These are phyloP conservation scores for Drosophila ohnishii DNA, from an alignment of 1,140 invertebrate species.

Conservation along the genomic window DNA sequence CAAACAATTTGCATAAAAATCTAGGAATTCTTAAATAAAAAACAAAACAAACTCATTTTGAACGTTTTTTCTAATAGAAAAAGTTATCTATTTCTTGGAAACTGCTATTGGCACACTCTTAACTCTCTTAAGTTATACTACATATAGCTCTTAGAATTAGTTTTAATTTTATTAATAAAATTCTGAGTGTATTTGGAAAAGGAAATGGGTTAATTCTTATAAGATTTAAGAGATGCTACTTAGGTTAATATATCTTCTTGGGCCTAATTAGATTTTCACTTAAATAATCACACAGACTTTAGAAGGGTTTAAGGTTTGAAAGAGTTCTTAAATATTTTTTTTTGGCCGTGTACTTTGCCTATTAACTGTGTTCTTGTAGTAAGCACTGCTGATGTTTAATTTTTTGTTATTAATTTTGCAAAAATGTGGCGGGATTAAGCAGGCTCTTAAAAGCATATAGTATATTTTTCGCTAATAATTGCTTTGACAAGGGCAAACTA, in stretches of 20 bases:
- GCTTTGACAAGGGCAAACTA: not conserved
- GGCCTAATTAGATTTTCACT: not conserved
- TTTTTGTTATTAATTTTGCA: not conserved
- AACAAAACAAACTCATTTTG: not conserved
- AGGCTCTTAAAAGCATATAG: not conserved
- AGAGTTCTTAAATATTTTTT: not conserved
- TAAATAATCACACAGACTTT: not conserved
- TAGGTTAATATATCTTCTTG: slow-evolving; percentile 2
- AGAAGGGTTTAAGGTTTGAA: not conserved
- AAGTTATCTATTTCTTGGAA: not conserved
- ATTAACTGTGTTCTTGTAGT: not conserved
- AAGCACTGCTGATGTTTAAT: not conserved
- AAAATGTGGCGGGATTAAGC: not conserved
- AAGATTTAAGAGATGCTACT: not conserved
- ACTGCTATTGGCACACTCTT: rapidly evolving
- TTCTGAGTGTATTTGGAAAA: not conserved
- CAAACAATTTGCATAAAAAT: not conserved
- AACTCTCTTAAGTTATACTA: not conserved
- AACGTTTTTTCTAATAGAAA: not conserved
- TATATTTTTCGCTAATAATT: not conserved
- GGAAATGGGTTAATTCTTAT: no score
- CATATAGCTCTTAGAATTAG: not conserved
- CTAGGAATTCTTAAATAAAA: not conserved
- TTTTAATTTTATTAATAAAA: not conserved
- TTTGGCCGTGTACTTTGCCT: not conserved